These are phyloP conservation scores for Harpagifer antarcticus DNA, from an alignment of 2,797 vertebrate genomes.

Conservation along the genomic window DNA sequence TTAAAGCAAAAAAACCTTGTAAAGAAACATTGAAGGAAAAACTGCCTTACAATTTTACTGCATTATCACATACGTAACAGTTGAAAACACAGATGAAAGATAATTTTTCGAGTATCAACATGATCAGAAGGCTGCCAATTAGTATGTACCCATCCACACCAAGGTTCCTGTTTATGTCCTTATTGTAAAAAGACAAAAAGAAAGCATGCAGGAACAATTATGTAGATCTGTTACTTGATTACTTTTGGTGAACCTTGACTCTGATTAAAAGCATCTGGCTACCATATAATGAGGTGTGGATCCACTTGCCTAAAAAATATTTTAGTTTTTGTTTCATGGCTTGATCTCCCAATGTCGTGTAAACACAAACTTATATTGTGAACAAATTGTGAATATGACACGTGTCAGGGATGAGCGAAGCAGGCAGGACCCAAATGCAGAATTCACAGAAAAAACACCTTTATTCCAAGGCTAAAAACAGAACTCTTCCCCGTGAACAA, in stretches of 20 bases:
- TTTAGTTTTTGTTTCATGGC: conserved; percentile 21
- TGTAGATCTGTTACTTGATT: background rate
- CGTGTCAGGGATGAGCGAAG: too few species aligned
- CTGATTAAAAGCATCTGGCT: background rate
- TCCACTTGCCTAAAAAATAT: conserved; percentile 7
- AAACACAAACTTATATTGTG: conserved; percentile 2
- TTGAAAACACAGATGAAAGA: conserved; percentile 18
- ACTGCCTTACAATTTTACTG: background rate
- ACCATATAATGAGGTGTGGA: conserved; percentile 16
- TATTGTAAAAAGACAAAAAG: conserved; percentile 15
- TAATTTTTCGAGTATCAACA: conserved; percentile 17
- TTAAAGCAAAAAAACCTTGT: conserved; percentile 6
- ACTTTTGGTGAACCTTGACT: background rate
- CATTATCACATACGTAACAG: conserved; percentile 10
- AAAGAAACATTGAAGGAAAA: conserved; percentile 24
- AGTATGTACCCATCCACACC: background rate
- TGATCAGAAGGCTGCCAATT: conserved; percentile 13
- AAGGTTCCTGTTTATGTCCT: conserved; percentile 41
- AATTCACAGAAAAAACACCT: too few species aligned
- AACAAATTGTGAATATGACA: conserved; percentile 17
- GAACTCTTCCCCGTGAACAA: too few species aligned
- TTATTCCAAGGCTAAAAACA: too few species aligned
- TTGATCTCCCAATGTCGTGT: conserved; percentile 18
- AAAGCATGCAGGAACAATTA: background rate
- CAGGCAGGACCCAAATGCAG: too few species aligned